phyloP scores from a whole-genome alignment of 2,113 vertebrate genomes.

The Piprites chloris region DNA sequence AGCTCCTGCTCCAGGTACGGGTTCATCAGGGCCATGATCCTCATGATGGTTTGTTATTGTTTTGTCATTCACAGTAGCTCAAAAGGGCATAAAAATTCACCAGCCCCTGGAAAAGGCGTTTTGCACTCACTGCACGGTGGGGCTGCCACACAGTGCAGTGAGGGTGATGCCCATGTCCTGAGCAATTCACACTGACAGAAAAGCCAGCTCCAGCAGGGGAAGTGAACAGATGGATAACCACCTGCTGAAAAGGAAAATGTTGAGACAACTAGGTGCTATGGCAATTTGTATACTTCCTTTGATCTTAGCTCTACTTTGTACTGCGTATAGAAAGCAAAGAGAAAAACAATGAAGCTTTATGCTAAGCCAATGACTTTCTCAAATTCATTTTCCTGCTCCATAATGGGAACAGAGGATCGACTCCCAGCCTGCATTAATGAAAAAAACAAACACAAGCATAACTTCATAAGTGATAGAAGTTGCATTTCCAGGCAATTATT shows the following conservation, averaged over 20 bases:
- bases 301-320: conserved; percentile 21
- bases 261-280: background rate
- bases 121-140: background rate
- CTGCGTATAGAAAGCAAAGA: conserved; percentile 19
- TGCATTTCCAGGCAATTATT: conserved; percentile 26
- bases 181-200: fast-evolving
- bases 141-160: fast-evolving
- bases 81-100: background rate
- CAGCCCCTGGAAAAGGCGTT: background rate
- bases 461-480: background rate
- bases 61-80: background rate
- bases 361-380: conserved; percentile 59
- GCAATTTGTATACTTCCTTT: background rate
- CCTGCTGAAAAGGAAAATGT: conserved; percentile 27
- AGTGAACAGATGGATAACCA: conserved; percentile 8
- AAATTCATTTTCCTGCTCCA: conserved; percentile 70
- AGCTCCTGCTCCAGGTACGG: background rate
- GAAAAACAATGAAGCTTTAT: conserved; percentile 62
- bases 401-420: conserved; percentile 63
- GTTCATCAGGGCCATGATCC: background rate
- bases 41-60: background rate
- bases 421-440: conserved; percentile 50
- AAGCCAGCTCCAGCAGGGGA: background rate
- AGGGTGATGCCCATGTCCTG: background rate
- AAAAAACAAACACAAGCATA: conserved; percentile 40